These are phyloP conservation scores for Glossosoma conforme DNA, from an alignment of 1,140 invertebrate species.

Conservation along the genomic window DNA sequence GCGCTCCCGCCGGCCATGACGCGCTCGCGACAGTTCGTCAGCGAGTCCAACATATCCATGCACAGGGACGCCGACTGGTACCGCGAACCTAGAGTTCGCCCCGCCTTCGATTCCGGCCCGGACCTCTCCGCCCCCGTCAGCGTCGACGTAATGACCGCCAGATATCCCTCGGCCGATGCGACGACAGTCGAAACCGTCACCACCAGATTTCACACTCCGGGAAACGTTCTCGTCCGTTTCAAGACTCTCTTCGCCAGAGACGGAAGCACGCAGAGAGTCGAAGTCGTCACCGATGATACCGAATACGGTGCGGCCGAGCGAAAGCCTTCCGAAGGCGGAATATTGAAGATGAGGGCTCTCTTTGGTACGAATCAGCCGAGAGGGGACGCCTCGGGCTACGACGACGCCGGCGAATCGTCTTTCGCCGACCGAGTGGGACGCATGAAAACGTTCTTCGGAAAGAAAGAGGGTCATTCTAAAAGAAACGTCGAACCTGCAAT, in stretches of 20 bases:
- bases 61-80: constrained; percentile 26
- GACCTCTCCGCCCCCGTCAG: constrained; percentile 1
- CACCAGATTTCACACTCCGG: constrained; percentile 7
- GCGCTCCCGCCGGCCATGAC: neutral
- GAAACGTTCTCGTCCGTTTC: constrained; percentile 18
- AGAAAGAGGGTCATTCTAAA: neutral
- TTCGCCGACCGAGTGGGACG: neutral
- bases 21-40: constrained; percentile 13
- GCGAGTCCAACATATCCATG: constrained; percentile 27
- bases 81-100: constrained; percentile 13
- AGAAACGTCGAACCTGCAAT: too few relatives aligned
- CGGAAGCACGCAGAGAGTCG: constrained; percentile 18
- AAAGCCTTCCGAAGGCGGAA: constrained; percentile 1
- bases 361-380: constrained; percentile 6
- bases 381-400: neutral
- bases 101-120: constrained; percentile 5
- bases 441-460: constrained; percentile 27
- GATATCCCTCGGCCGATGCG: constrained; percentile 13
- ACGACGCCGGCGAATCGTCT: neutral
- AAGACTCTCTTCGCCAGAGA: constrained; percentile 21
- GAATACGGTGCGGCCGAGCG: neutral
- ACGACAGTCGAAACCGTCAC: constrained; percentile 19
- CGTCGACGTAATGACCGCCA: constrained; percentile 10
- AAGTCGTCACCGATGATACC: constrained; percentile 7
- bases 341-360: constrained; percentile 6